Conservation (phyloP, 2,888 invertebrate genomes). For the Caenorhabditis imperialis region DNA sequence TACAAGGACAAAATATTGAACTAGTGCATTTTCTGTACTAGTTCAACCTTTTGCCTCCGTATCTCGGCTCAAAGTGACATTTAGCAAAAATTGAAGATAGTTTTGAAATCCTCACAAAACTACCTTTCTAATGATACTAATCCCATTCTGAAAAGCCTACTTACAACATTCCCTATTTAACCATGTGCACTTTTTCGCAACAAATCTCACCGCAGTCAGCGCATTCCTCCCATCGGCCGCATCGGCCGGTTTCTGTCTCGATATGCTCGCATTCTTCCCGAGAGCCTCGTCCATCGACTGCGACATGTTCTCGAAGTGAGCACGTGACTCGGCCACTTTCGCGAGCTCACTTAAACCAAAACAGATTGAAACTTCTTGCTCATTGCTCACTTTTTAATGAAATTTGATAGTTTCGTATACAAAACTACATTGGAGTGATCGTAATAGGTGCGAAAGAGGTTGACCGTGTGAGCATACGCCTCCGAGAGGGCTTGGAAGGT, state of each 20-base stretch:
- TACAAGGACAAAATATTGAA: too few relatives aligned
- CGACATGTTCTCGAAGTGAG: slow-evolving; percentile 80
- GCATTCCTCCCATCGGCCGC: slow-evolving; percentile 79
- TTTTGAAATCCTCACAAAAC: too few relatives aligned
- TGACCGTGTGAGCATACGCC: slow-evolving; percentile 69
- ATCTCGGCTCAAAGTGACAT: too few relatives aligned
- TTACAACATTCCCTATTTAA: too few relatives aligned
- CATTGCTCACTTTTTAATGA: slow-evolving; percentile 83
- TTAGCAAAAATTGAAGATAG: too few relatives aligned
- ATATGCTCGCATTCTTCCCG: slow-evolving; percentile 78
- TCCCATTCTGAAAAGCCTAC: too few relatives aligned
- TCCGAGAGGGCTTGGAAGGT: slow-evolving; percentile 68
- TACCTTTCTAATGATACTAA: too few relatives aligned
- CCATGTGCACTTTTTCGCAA: too few relatives aligned
- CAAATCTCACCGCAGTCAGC: slow-evolving; percentile 88
- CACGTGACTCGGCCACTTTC: slow-evolving; percentile 79
- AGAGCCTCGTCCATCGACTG: slow-evolving; percentile 80
- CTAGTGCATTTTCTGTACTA: too few relatives aligned
- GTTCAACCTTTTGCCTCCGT: too few relatives aligned
- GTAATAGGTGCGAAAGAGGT: slow-evolving; percentile 55
- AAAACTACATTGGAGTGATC: slow-evolving; percentile 58
- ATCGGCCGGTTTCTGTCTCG: slow-evolving; percentile 71
- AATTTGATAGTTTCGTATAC: slow-evolving; percentile 62
- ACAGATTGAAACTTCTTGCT: background rate
- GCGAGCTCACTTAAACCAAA: slow-evolving; percentile 78